Evolutionary conservation across 2,888 invertebrate genomes (phyloP).

Genomic region (Griposia aprilina): DNA sequence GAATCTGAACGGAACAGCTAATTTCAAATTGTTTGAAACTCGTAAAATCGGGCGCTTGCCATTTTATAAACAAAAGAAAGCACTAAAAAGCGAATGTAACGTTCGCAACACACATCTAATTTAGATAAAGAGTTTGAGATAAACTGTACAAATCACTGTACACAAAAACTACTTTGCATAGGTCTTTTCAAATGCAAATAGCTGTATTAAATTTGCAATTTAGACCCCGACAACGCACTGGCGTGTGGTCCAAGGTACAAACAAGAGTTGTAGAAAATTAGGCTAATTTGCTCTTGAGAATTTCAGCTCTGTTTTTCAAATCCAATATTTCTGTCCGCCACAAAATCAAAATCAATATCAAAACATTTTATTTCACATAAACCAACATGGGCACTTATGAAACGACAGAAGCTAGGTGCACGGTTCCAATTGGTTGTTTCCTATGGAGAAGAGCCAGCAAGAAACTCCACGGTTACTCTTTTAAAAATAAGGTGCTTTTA

Average conservation of each 20-base stretch:
- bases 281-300: background rate
- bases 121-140: slow-evolving; percentile 87
- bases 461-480: too few species aligned
- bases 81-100: slow-evolving; percentile 70
- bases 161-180: slow-evolving; percentile 84
- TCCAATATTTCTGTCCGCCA: background rate
- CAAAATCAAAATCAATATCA: too few species aligned
- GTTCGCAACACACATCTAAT: slow-evolving; percentile 80
- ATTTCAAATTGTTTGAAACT: slow-evolving; percentile 48
- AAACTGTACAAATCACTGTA: slow-evolving; percentile 87
- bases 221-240: slow-evolving; percentile 84
- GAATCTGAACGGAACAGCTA: slow-evolving; percentile 53
- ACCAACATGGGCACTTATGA: too few species aligned
- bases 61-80: slow-evolving; percentile 71
- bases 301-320: background rate
- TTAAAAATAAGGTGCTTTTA: too few species aligned
- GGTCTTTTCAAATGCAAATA: slow-evolving; percentile 89
- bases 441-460: too few species aligned
- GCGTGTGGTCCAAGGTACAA: slow-evolving; percentile 69
- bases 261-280: slow-evolving; percentile 28
- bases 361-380: too few species aligned
- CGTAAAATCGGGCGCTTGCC: slow-evolving; percentile 68
- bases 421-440: too few species aligned
- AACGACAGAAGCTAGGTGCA: too few species aligned
- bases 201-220: slow-evolving; percentile 90